These are phyloP conservation scores for Drosophila santomea DNA, from an alignment of 1,140 invertebrate genomes.

Conservation along the genomic window DNA sequence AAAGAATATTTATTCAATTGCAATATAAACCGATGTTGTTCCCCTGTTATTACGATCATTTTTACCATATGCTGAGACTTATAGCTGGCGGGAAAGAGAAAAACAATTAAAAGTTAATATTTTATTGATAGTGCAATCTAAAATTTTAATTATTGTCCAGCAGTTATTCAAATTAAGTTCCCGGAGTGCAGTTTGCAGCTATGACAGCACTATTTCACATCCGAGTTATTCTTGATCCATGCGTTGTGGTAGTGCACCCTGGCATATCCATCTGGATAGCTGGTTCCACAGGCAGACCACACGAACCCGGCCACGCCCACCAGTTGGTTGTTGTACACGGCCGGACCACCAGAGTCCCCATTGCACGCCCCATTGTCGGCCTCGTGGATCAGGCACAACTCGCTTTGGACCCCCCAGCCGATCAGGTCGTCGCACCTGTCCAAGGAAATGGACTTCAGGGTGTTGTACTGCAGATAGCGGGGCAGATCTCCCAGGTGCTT, in stretches of 20 bases:
- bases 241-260: conserved; percentile 81
- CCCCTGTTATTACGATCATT: too few relatives aligned
- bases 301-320: conserved; percentile 72
- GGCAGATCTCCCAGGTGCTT: conserved; percentile 62
- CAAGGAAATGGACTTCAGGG: conserved; percentile 44
- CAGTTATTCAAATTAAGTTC: background rate
- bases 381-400: conserved; percentile 64
- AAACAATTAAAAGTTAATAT: background rate
- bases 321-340: conserved; percentile 64
- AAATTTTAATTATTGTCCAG: background rate
- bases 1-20: too few relatives aligned
- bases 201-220: background rate
- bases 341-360: conserved; percentile 75
- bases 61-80: too few relatives aligned
- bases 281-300: conserved; percentile 55
- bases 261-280: conserved; percentile 86
- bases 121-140: background rate
- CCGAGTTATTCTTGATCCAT: conserved; percentile 82
- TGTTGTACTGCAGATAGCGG: conserved; percentile 62
- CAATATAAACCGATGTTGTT: too few relatives aligned
- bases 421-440: conserved; percentile 37
- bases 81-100: too few relatives aligned
- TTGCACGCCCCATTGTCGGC: conserved; percentile 64
- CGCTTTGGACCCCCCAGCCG: conserved; percentile 21
- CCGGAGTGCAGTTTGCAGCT: background rate